Percentiles rank a stretch among this genome's conserved stretches.
These are phyloP conservation scores for Hemicordylus capensis DNA, from an alignment of 2,113 vertebrate species.

Conservation along the genomic window DNA sequence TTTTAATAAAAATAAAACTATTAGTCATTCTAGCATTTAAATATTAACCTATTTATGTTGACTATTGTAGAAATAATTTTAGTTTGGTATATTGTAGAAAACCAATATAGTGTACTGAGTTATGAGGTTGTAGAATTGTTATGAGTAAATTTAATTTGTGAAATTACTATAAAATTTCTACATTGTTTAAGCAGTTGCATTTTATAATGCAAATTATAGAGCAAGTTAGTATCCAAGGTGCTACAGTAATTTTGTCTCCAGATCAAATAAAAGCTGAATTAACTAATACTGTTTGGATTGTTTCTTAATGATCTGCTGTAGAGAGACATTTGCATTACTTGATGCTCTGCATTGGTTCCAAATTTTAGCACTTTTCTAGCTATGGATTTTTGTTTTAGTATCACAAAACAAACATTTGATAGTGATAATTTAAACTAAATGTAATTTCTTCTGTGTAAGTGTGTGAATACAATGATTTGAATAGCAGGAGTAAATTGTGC, in stretches of 20 bases:
- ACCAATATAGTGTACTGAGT: slow-evolving; percentile 20
- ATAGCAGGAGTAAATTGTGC: not conserved
- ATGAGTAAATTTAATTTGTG: not conserved
- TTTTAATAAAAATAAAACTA: slow-evolving; percentile 56
- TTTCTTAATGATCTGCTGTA: not conserved
- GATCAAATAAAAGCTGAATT: not conserved
- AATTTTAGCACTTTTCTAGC: not conserved
- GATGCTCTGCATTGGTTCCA: not conserved
- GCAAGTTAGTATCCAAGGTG: not conserved
- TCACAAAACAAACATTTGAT: not conserved
- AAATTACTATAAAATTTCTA: not conserved
- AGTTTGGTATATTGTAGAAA: not conserved
- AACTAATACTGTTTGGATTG: not conserved
- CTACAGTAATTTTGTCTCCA: not conserved
- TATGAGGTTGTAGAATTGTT: slow-evolving; percentile 24
- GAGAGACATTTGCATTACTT: not conserved
- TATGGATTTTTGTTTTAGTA: not conserved
- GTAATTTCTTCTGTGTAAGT: not conserved
- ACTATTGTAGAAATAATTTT: not conserved
- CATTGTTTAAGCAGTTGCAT: not conserved
- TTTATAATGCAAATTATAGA: not conserved
- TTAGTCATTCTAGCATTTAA: not conserved
- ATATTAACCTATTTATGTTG: not conserved
- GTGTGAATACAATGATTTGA: not conserved
- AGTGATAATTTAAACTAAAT: not conserved